Base-by-base conservation (phyloP, 2,888 invertebrate species). In the Fragum sueziense region DNA sequence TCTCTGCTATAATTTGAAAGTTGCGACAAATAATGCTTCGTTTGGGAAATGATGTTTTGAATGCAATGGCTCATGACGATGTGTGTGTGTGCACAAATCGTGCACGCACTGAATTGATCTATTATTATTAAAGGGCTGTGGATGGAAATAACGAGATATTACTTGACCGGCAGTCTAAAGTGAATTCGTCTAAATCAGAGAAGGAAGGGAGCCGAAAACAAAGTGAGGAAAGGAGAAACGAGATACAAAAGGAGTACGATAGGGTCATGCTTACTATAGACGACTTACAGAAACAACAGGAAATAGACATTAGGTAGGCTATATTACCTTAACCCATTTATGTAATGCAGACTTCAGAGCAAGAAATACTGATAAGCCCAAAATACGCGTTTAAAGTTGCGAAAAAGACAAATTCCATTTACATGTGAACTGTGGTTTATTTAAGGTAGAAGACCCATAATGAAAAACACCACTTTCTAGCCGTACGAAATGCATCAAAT, bases 141-240 rank as follows among this genome's bases (percentile, higher is more conserved):
- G 25, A 34, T 11, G 65, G 34, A n/a, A 65, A 65, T 17, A 34
- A 65, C 20, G 1, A 6, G 17, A 9, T 37, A n/a, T 20, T 65
- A 11, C 25, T 65, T 2, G 65, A 65, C 25, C 65, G 65, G 6
- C 65, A 65, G 6, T 17, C 11, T 41, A 65, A 65, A 65, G 65
- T 41, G 37, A 22, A 41, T 34, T 29, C 22, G 4, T 9, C 25
- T 14, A 37, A 41, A 25, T 20, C 34, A 22, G 65, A 65, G 22
- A 65, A 65, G 11, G 65, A 65, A 25, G 14, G 11, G 4, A 22
- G 4, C 9, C 22, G 33, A 27, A 25, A 14, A 25, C 41, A 37
- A 37, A 14, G n/a, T 4, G 65, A 65, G 34, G 27, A 37, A 17
- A 25, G n/a, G 25, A 65, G 25, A 41, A 33, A 22, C 11, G 33